These are phyloP conservation scores for Nomada fabriciana DNA, from an alignment of 2,888 invertebrate species.

Conservation along the genomic window DNA sequence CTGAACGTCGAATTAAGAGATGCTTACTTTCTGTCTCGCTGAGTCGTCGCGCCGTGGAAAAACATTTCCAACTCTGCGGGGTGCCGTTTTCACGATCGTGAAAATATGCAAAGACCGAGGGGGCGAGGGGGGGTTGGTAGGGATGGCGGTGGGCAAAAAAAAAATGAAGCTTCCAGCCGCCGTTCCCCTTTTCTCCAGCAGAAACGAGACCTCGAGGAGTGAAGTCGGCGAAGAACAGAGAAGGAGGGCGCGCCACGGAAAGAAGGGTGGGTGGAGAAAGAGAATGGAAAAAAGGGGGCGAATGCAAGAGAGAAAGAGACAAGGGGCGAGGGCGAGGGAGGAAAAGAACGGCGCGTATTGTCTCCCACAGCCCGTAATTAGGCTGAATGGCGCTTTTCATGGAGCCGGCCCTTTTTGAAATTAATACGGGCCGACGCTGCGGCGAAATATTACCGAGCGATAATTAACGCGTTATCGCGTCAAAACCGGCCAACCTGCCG, in stretches of 20 bases:
- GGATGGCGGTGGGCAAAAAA: conserved; percentile 9
- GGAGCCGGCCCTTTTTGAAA: conserved; percentile 70
- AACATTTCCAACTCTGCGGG: conserved; percentile 56
- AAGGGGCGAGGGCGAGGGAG: conserved; percentile 9
- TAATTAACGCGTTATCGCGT: conserved; percentile 76
- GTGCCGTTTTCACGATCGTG: conserved; percentile 61
- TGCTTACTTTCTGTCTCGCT: conserved; percentile 33
- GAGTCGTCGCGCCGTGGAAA: conserved; percentile 33
- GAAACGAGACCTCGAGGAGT: conserved; percentile 44
- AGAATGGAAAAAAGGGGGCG: not conserved
- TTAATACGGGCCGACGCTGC: conserved; percentile 68
- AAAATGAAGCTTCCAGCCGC: conserved; percentile 53
- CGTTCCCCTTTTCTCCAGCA: conserved; percentile 21
- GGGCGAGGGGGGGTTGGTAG: not conserved
- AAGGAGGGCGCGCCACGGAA: conserved; percentile 7
- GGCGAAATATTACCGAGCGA: conserved; percentile 72
- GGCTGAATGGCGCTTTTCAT: conserved; percentile 75
- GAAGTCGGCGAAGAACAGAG: conserved; percentile 23
- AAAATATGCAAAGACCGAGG: conserved; percentile 47
- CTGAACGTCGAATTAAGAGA: conserved; percentile 49
- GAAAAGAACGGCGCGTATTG: conserved; percentile 67
- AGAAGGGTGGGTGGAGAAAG: conserved; percentile 10
- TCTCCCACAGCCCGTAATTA: conserved; percentile 72
- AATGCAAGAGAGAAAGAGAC: not conserved
- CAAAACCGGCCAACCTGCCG: conserved; percentile 64